Base-by-base conservation (phyloP, 35 echinoderm and acorn worm species). In the Ophioderma brevispina region DNA sequence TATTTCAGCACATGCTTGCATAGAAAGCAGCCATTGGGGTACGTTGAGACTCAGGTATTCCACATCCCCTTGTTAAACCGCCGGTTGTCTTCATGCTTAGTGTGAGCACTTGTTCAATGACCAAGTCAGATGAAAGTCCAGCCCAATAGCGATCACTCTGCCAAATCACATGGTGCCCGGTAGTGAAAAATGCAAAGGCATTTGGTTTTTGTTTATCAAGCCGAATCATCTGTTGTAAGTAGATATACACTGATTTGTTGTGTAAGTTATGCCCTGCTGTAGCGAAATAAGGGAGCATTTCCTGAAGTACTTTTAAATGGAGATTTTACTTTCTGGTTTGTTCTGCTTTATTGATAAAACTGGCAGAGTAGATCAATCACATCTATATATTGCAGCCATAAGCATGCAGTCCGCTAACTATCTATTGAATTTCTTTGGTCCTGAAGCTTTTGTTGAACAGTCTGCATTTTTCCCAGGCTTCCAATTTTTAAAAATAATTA, bases 81-180 rank as follows among this genome's bases (percentile, higher is more conserved):
- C 94, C 91, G 35, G 59, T 92, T 35, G 81, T 86, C n/a, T 96
- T 96, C 1, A 96, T 33, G 35, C 90, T 90, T 75, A 89, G 87
- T 84, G 90, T 96, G 15, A 93, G 78, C 5, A 90, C 83, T 59
- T 96, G 90, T 36, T 96, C 90, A 38, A 90, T 96, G 0, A 82
- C 39, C 1, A 92, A 39, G 76, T 96, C 94, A n/a, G n/a, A n/a
- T 0, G 85, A 85, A 4, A 96, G 35, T 1, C 80, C 86, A 42
- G 94, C 94, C 90, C 87, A 93, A 41, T 81, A 92, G 25, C 86
- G 79, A 85, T 95, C 89, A 18, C 32, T 81, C 18, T 85, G 1
- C 18, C 94, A 55, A 23, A 83, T 79, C 28, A 92, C 81, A 55
- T 92, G 89, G 30, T 80, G 59, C 18, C 94, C 89, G 21, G 76